phyloP scores from a whole-genome alignment of 2,888 invertebrate genomes.

The Clivina fossor region DNA sequence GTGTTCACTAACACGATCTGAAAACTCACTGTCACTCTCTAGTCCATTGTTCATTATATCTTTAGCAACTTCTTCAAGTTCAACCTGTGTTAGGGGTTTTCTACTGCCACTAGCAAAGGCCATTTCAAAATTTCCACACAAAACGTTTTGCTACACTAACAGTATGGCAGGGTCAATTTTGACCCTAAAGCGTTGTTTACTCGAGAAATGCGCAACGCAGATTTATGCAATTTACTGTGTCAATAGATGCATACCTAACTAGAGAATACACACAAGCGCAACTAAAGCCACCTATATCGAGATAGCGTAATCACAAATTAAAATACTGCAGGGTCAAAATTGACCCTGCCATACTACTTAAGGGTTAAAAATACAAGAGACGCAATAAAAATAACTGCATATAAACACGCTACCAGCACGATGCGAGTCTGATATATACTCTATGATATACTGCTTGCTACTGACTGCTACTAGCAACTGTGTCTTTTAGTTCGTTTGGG shows the following conservation, averaged over 20 bases:
- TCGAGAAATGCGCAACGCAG: neutral
- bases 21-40: conserved; percentile 3
- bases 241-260: conserved; percentile 6
- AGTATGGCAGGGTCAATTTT: conserved; percentile 7
- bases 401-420: no score
- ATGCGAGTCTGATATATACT: no score
- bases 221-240: neutral
- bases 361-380: no score
- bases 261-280: conserved; percentile 4
- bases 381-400: no score
- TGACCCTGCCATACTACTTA: conserved; percentile 2
- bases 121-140: conserved; percentile 1
- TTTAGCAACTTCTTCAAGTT: conserved; percentile 5
- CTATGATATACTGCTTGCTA: no score
- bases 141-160: conserved; percentile 1
- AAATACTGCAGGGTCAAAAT: conserved; percentile 5
- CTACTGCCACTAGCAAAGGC: neutral
- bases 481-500: no score
- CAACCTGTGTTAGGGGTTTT: conserved; percentile 1
- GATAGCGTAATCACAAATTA: conserved; percentile 3
- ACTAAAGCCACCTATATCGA: neutral
- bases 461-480: no score
- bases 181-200: neutral
- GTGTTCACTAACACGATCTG: neutral
- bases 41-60: conserved; percentile 7